Conservation (phyloP, 2,113 vertebrate species). For the Emydura subglobosa region DNA sequence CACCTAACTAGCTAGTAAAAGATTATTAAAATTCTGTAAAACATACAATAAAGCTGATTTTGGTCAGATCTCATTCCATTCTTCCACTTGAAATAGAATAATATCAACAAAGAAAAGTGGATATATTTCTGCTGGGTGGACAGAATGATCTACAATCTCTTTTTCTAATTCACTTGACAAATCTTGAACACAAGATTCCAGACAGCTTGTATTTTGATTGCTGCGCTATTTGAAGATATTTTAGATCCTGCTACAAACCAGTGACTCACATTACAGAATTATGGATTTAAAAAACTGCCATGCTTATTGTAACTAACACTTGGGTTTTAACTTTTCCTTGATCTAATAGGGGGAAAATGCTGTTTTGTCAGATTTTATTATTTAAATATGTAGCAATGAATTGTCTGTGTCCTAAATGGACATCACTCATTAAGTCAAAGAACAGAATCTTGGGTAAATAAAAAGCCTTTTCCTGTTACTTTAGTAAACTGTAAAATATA, state of each 20-base stretch:
- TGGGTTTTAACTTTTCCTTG: not conserved
- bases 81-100: constrained; percentile 39
- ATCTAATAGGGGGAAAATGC: not conserved
- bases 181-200: constrained; percentile 27
- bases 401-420: not conserved
- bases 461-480: not conserved
- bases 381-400: not conserved
- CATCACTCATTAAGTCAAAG: not conserved
- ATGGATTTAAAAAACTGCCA: constrained; percentile 1
- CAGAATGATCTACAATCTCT: constrained; percentile 59
- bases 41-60: constrained; percentile 9
- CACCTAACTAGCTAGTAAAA: not conserved
- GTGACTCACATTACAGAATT: not conserved
- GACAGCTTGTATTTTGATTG: constrained; percentile 7
- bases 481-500: not conserved
- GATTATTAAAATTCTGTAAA: not conserved
- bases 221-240: constrained; percentile 3
- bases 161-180: constrained; percentile 49
- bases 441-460: not conserved
- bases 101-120: constrained; percentile 32
- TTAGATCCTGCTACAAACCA: constrained; percentile 1
- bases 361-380: not conserved
- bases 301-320: not conserved
- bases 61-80: constrained; percentile 39
- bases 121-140: constrained; percentile 58